Evolutionary conservation across 2,888 invertebrate genomes (phyloP), one percentile per base, ranked within the genome.

Genomic region (Pterostichus madidus): DNA sequence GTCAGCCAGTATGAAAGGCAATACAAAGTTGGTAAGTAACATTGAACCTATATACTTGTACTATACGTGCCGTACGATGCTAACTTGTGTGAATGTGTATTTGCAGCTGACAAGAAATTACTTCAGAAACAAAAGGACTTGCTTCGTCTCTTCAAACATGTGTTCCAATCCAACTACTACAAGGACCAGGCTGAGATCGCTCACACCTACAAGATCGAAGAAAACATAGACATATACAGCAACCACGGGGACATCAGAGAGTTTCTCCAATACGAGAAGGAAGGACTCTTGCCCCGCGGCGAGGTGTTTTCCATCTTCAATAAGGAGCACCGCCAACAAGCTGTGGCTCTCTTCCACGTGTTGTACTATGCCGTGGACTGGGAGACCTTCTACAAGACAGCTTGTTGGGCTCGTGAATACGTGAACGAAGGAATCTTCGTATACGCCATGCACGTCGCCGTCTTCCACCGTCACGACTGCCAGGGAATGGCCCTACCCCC

Each of bases 61-160:
- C 1, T 17, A 13, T 0, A 1, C 5, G 24, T 24, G 3, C n/a
- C 3, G 24, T 24, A 3, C 3, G 24, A 24, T 24, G 24, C 24
- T 35, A 39, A 15, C 11, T 35, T 6, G 6, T 6, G 11, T 35
- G 5, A 3, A 17, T n/a, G 61, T 61, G 10, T 61, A 7, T 24
- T 24, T 17, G 13, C 24, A 85, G 86, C 83, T 78, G 85, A 85
- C 82, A 84, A 85, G 76, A 84, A 49, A 2, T 84, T 84, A 71
- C 83, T 86, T 64, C 84, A 85, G 49, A 85, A 84, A 46, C 86
- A 86, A 87, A 88, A 91, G 81, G 91, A 92, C 87, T 89, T 93
- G 84, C 87, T 93, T 87, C 90, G 91, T 85, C 90, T 94, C 84
- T 88, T 93, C 87, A 92, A 93, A 86, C 92, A 93, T 88, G 92